Evolutionary conservation across 2,113 vertebrate genomes (phyloP), one percentile per base, ranked within the genome.

Genomic region (Hippocampus barbouri): DNA sequence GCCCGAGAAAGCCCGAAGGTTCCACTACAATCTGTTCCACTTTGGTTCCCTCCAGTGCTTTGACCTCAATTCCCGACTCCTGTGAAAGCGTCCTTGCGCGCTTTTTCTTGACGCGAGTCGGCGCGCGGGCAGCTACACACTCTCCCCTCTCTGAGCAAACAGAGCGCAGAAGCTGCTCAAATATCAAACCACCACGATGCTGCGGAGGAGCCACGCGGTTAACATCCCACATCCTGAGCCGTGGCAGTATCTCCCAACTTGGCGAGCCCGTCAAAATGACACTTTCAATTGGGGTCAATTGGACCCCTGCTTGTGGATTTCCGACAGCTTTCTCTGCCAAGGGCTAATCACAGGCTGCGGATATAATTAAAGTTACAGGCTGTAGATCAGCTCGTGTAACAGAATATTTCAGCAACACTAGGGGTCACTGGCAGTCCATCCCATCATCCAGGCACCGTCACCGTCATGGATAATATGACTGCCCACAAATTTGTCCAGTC

Each of bases 241-340:
- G 66, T 74, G 68, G 74, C 72, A 76, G 81, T 80, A 83, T 86
- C 85, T 87, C 78, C 34, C 40, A 77, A 84, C 77, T 89, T 85
- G 79, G 88, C 83, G 80, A 78, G 85, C 78, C 86, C 86, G 81
- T 83, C 5, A 84, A 91, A 91, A 89, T 89, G 86, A 91, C 88
- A 91, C 87, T 90, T 92, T 90, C 89, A 92, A 91, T 91, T 92
- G 89, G 90, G 90, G 89, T 91, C 91, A 91, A 89, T 90, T 91
- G 87, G 90, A 91, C 86, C 87, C 76, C 83, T 86, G 89, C 88
- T 83, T 90, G 81, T 89, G 85, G 83, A 91, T 88, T 86, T 87
- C 79, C 89, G 82, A 79, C 82, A 73, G 81, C 79, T 78, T 34
- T 79, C 78, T 76, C 79, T 87, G 90, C 89, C 86, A 85, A n/a